Conservation (phyloP, 2,888 invertebrate species). For the Phaedon cochleariae region DNA sequence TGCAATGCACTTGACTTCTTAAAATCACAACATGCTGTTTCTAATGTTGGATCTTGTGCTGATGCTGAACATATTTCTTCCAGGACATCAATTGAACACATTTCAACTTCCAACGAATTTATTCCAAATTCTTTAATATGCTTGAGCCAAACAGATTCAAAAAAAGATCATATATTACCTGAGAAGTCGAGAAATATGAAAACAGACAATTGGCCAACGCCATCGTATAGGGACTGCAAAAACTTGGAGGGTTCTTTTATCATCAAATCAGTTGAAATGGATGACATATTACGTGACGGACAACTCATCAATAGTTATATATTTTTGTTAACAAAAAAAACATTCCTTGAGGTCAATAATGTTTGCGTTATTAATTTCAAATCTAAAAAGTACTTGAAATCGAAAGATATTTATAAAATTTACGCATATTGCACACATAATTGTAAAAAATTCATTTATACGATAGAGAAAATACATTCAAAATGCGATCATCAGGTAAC, state of each 20-base stretch:
- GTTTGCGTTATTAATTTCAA: slow-evolving; percentile 13
- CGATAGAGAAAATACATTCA: slow-evolving; percentile 7
- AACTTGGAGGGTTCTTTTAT: too few relatives aligned
- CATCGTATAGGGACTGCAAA: too few relatives aligned
- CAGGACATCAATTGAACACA: too few relatives aligned
- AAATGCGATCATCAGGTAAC: slow-evolving; percentile 10
- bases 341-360: background rate
- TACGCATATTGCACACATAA: slow-evolving; percentile 15
- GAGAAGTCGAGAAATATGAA: too few relatives aligned
- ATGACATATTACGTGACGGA: background rate
- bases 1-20: background rate
- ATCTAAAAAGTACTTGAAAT: background rate
- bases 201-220: too few relatives aligned
- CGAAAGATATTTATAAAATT: slow-evolving; percentile 4
- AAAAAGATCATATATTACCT: too few relatives aligned
- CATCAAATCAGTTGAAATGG: too few relatives aligned
- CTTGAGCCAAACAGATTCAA: too few relatives aligned
- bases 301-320: background rate
- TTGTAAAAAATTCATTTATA: slow-evolving; percentile 8
- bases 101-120: too few relatives aligned
- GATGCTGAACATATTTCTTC: background rate
- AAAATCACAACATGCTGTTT: background rate
- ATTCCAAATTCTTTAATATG: too few relatives aligned
- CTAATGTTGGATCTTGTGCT: too few relatives aligned
- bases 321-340: background rate